Conservation (phyloP, 2,888 invertebrate species). For the Alloscopus bannaensis region DNA sequence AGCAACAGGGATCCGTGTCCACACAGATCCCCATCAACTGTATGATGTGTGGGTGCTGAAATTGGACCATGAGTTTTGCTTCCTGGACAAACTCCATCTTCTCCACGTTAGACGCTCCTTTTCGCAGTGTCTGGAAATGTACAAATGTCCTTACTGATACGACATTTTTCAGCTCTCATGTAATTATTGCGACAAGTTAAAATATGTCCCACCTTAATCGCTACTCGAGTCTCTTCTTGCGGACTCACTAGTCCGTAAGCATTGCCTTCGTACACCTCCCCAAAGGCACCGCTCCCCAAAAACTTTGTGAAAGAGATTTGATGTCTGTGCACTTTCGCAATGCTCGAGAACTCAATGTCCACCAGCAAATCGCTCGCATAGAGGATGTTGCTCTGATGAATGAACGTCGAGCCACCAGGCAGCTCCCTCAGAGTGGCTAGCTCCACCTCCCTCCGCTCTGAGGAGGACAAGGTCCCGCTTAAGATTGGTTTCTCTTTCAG, state of each 20-base stretch:
- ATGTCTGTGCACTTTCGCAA: conserved; percentile 90
- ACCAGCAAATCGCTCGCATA: conserved; percentile 81
- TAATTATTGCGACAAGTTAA: background rate
- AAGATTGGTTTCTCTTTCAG: conserved; percentile 83
- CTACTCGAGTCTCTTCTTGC: conserved; percentile 83
- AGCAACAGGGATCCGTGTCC: conserved; percentile 93
- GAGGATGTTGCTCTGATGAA: conserved; percentile 89
- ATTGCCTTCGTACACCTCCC: conserved; percentile 96
- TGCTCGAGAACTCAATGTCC: conserved; percentile 85
- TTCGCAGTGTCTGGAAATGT: conserved; percentile 86
- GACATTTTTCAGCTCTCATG: background rate
- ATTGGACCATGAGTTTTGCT: conserved; percentile 97
- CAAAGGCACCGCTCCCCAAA: conserved; percentile 97
- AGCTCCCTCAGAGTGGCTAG: conserved; percentile 90
- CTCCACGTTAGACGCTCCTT: conserved; percentile 92
- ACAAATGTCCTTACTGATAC: conserved; percentile 17
- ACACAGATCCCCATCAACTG: conserved; percentile 95
- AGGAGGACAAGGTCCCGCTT: conserved; percentile 76
- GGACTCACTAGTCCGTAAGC: conserved; percentile 79
- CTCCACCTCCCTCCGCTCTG: conserved; percentile 77
- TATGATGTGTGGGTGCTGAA: conserved; percentile 96
- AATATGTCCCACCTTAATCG: conserved; percentile 84
- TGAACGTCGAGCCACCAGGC: conserved; percentile 83
- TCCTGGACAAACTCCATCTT: conserved; percentile 96
- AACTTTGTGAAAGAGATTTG: conserved; percentile 92